phyloP scores from a whole-genome alignment of 2,888 invertebrate species.

The Coelopa pilipes region DNA sequence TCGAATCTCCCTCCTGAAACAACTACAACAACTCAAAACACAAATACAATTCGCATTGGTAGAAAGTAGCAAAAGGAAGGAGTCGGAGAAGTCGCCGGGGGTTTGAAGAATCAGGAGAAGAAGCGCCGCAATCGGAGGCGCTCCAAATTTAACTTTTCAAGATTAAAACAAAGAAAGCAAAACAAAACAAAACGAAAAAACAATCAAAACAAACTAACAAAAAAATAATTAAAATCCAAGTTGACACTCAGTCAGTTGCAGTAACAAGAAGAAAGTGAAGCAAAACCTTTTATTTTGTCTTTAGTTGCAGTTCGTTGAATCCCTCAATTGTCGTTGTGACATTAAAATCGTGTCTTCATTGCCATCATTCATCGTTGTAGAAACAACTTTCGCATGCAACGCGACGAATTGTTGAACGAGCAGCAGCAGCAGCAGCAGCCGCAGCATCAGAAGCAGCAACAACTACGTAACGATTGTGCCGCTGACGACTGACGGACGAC shows the following conservation, averaged over 20 bases:
- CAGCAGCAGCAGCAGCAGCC: conserved; percentile 34
- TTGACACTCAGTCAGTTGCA: no score
- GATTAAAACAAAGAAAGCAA: no score
- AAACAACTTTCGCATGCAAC: conserved; percentile 27
- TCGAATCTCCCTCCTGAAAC: neutral
- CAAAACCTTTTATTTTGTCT: no score
- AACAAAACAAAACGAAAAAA: no score
- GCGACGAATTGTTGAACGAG: conserved; percentile 24
- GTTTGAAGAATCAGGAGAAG: no score
- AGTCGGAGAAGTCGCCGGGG: no score
- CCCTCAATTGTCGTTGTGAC: neutral
- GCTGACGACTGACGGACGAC: conserved; percentile 22
- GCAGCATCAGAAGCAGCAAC: conserved; percentile 29
- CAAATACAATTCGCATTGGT: neutral
- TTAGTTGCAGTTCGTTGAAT: no score
- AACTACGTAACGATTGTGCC: conserved; percentile 23
- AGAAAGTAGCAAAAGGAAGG: neutral
- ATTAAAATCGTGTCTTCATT: neutral
- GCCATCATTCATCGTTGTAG: conserved; percentile 7
- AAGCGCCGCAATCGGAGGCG: no score
- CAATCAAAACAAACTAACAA: neutral
- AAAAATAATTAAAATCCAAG: no score
- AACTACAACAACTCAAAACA: neutral
- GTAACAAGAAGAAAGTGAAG: no score
- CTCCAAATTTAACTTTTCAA: no score